phyloP scores from a whole-genome alignment of 2,113 vertebrate species.

The Hassar affinis region DNA sequence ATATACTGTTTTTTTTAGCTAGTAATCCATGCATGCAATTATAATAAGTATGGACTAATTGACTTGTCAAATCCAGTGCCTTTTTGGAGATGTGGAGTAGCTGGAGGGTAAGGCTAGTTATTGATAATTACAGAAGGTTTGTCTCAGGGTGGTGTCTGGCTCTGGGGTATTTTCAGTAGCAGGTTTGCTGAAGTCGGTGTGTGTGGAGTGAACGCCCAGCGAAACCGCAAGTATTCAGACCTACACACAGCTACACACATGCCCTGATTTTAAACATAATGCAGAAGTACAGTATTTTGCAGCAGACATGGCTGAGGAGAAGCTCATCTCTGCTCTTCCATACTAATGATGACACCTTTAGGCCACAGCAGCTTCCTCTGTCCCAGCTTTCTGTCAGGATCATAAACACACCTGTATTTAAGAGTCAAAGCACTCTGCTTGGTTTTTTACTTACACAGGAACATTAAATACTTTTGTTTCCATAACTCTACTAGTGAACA shows the following conservation, averaged over 20 bases:
- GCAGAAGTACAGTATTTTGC: background rate
- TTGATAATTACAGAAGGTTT: background rate
- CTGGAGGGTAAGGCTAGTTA: background rate
- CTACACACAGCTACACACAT: background rate
- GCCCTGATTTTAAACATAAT: background rate
- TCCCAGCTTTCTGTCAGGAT: background rate
- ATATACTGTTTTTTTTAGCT: background rate
- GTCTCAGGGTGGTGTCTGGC: background rate
- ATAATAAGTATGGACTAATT: background rate
- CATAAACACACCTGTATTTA: background rate
- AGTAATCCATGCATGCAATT: background rate
- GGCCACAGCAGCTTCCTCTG: constrained; percentile 8
- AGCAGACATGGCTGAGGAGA: background rate
- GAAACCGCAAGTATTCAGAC: constrained; percentile 4
- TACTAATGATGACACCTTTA: background rate
- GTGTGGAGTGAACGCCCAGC: constrained; percentile 7
- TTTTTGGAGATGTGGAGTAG: background rate
- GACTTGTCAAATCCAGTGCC: background rate
- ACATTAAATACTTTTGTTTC: background rate
- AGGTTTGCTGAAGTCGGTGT: constrained; percentile 1
- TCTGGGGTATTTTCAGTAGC: constrained; percentile 3
- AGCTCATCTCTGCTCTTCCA: background rate
- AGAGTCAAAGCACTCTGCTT: background rate
- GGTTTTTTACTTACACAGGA: background rate
- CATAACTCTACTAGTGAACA: background rate